Base-by-base conservation (phyloP, 2,113 vertebrate genomes). In the Conger conger region DNA sequence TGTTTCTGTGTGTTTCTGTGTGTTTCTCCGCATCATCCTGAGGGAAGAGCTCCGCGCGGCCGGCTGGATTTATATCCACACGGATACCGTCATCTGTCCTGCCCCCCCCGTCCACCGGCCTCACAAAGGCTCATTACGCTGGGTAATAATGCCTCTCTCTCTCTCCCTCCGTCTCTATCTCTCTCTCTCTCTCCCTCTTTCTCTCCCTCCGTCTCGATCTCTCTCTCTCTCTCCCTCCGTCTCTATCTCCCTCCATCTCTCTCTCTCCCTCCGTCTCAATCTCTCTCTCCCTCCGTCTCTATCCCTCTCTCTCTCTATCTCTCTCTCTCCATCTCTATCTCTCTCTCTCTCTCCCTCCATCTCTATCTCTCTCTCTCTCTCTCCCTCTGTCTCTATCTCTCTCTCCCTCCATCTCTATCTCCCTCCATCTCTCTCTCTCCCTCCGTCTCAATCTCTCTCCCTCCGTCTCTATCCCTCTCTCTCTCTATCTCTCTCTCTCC, bases 121-220 rank as follows among this genome's bases (percentile, higher is more conserved):
- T 90, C 91, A 91, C 90, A 93, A 94, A 95, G 94, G 94, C 94
- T 94, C 94, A 95, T 93, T 94, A 93, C 91, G 11, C 86, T 20
- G 73, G 92, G 88, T 94, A 95, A 95, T 95, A 94, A 92, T 93
- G 92, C 87, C 86, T 42, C 40, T 42, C 40, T 42, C 40, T 42
- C 40, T 42, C 40, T 42, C 40, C 9, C 40, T 50, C 88, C n/a
- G n/a, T 92, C 90, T 84, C 87, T 83, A 91, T 9, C 50, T n/a
- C n/a, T n/a, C n/a, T n/a, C n/a, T n/a, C n/a, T n/a, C n/a, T n/a
- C n/a, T n/a, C n/a, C 9, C 40, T 42, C 40, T 42, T 9, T 42
- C 40, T 42, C 40, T 42, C 40, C 9, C 40, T 50, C 88, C 90
- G 93, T 95, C 93, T 95, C 90, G 82, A 82, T 9, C 50, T n/a